A percentile compares a stretch with the other conserved stretches of the same genome.
Conservation (phyloP, 1,140 invertebrate species). For the Nymphalis io region DNA sequence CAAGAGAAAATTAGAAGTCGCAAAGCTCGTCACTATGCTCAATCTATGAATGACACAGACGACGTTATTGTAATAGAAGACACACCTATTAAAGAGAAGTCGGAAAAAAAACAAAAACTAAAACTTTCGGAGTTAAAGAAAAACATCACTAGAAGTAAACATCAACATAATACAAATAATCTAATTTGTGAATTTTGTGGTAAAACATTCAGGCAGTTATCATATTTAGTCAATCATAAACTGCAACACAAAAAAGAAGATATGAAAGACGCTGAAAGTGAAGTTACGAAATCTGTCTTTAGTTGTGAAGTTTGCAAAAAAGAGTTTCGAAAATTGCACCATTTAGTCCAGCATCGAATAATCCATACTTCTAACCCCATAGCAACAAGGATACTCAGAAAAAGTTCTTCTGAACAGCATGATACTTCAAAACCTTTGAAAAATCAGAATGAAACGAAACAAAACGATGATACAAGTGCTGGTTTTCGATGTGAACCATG, state of each 20-base stretch:
- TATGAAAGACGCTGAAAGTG: conserved; percentile 48
- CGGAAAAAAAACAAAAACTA: conserved; percentile 38
- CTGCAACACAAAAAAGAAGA: conserved; percentile 63
- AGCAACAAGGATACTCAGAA: conserved; percentile 46
- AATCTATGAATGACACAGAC: conserved; percentile 42
- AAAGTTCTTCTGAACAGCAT: conserved; percentile 64
- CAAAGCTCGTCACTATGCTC: conserved; percentile 55
- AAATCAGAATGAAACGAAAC: conserved; percentile 40
- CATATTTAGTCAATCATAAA: conserved; percentile 75
- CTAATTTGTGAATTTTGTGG: conserved; percentile 75
- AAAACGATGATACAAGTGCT: conserved; percentile 65
- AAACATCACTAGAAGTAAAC: conserved; percentile 49
- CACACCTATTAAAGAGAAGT: conserved; percentile 56
- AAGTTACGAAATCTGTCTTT: conserved; percentile 58
- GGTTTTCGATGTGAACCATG: conserved; percentile 79
- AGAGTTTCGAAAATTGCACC: conserved; percentile 76
- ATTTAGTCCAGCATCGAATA: conserved; percentile 75
- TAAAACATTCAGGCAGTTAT: conserved; percentile 77
- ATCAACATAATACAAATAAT: conserved; percentile 43
- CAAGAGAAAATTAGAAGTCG: conserved; percentile 39
- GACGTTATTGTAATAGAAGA: conserved; percentile 64
- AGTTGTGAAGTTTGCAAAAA: conserved; percentile 78
- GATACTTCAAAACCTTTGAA: conserved; percentile 50
- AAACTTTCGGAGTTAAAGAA: conserved; percentile 34
- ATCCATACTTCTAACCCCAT: conserved; percentile 64